Evolutionary conservation across 2,113 vertebrate species (phyloP).

Genomic region (Salminus brasiliensis): DNA sequence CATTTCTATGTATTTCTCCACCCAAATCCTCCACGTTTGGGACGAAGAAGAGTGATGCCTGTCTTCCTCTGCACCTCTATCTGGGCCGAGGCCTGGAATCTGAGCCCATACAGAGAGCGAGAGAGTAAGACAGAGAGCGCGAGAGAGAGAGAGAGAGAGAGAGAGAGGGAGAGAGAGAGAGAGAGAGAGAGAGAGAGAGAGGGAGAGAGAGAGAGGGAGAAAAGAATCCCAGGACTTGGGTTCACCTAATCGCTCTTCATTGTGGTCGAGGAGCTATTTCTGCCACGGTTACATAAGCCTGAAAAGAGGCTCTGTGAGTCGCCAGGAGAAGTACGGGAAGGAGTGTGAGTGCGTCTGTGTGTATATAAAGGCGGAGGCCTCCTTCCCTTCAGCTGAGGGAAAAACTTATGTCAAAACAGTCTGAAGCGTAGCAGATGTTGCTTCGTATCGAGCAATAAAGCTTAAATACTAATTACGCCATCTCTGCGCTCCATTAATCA

Average conservation of each 20-base stretch:
- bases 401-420: conserved; percentile 32
- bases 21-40: conserved; percentile 49
- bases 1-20: conserved; percentile 64
- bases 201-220: background rate
- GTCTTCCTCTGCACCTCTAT: conserved; percentile 59
- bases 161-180: conserved; percentile 37
- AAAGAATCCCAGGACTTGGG: conserved; percentile 44
- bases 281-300: conserved; percentile 68
- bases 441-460: background rate
- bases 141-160: conserved; percentile 19
- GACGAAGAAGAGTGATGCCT: conserved; percentile 66
- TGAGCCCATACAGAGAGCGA: conserved; percentile 57
- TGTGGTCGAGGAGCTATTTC: conserved; percentile 69
- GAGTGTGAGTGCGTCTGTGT: conserved; percentile 38
- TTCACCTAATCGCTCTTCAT: conserved; percentile 67
- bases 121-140: conserved; percentile 26
- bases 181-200: background rate
- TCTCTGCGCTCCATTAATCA: conserved; percentile 14
- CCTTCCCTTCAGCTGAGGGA: conserved; percentile 10
- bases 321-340: conserved; percentile 36
- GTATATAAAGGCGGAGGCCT: conserved; percentile 9
- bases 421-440: conserved; percentile 29
- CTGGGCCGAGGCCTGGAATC: conserved; percentile 64
- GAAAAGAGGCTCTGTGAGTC: conserved; percentile 52
- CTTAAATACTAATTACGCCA: background rate